These are phyloP conservation scores for Siderastrea radians DNA, from an alignment of 92 coral and sea anemone species.

Conservation along the genomic window DNA sequence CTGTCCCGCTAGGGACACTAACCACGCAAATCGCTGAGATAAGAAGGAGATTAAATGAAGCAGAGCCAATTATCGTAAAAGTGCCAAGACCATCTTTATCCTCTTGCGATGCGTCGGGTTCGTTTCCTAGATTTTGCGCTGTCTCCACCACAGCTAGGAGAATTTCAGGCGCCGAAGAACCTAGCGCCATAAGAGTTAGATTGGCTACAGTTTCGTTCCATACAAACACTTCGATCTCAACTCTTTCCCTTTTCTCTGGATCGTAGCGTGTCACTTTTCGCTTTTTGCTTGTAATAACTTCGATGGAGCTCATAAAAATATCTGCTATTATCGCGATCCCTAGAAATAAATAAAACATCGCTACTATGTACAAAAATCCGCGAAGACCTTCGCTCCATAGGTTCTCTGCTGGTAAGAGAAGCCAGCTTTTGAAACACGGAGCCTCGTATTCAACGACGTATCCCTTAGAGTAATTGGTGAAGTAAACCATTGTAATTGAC, in stretches of 20 bases:
- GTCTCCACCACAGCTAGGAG: constrained; percentile 88
- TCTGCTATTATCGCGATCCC: constrained; percentile 95
- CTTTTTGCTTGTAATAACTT: constrained; percentile 91
- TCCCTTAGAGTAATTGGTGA: constrained; percentile 81
- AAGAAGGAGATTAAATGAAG: constrained; percentile 86
- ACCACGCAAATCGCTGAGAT: constrained; percentile 89
- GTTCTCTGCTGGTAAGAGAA: constrained; percentile 80
- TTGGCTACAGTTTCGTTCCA: constrained; percentile 96
- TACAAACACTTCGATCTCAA: constrained; percentile 89
- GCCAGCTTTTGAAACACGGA: constrained; percentile 88
- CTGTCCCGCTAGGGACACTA: constrained; percentile 82
- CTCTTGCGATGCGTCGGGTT: constrained; percentile 21
- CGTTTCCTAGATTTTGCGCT: constrained; percentile 66
- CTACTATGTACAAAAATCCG: constrained; percentile 76
- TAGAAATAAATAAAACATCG: constrained; percentile 81
- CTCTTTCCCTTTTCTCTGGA: constrained; percentile 81
- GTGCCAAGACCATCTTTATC: constrained; percentile 90
- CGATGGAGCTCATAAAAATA: constrained; percentile 90
- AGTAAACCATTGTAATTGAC: constrained; percentile 53
- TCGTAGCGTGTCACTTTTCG: constrained; percentile 81
- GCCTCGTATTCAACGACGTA: constrained; percentile 74
- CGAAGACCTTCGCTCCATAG: constrained; percentile 80
- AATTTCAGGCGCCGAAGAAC: constrained; percentile 93
- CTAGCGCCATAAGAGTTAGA: constrained; percentile 88
- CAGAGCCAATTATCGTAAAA: constrained; percentile 90